Conservation (phyloP, 2,888 invertebrate species). For the Therioaphis trifolii region DNA sequence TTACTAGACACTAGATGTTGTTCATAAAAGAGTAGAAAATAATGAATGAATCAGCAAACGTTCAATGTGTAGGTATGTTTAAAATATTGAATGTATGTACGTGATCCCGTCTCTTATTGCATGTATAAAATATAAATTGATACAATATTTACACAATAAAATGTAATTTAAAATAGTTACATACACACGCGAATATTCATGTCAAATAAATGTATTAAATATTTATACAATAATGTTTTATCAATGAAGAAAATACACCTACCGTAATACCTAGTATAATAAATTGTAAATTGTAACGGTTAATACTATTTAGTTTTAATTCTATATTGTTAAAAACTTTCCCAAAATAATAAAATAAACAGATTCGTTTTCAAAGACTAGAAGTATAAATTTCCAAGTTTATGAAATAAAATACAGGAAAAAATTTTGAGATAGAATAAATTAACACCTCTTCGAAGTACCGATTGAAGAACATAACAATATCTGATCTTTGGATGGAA, state of each 20-base stretch:
- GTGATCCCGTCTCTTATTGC: slow-evolving; percentile 48
- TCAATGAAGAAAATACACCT: slow-evolving; percentile 20
- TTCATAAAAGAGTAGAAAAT: slow-evolving; percentile 61
- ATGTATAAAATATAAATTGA: slow-evolving; percentile 42
- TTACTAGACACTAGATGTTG: slow-evolving; percentile 37
- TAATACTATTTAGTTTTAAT: neutral
- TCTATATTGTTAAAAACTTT: slow-evolving; percentile 12
- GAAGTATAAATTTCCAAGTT: neutral
- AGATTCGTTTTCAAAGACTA: neutral
- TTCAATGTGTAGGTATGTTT: slow-evolving; percentile 36
- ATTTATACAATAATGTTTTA: slow-evolving; percentile 35
- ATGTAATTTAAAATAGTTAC: slow-evolving; percentile 55
- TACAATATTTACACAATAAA: slow-evolving; percentile 56
- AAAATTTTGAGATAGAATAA: too few species aligned
- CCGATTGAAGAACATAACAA: too few species aligned
- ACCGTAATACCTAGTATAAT: neutral
- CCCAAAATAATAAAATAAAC: slow-evolving; percentile 14
- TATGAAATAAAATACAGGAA: neutral
- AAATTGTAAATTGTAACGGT: slow-evolving; percentile 13
- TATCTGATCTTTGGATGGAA: too few species aligned
- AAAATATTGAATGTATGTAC: slow-evolving; percentile 36
- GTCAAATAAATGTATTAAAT: slow-evolving; percentile 31
- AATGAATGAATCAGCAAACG: slow-evolving; percentile 62
- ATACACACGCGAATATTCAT: slow-evolving; percentile 5
- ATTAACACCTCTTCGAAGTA: too few species aligned